A percentile compares a stretch with the other conserved stretches of the same genome.
Evolutionary conservation across 2,888 invertebrate genomes (phyloP).

Genomic region (Enchytraeus crypticus): DNA sequence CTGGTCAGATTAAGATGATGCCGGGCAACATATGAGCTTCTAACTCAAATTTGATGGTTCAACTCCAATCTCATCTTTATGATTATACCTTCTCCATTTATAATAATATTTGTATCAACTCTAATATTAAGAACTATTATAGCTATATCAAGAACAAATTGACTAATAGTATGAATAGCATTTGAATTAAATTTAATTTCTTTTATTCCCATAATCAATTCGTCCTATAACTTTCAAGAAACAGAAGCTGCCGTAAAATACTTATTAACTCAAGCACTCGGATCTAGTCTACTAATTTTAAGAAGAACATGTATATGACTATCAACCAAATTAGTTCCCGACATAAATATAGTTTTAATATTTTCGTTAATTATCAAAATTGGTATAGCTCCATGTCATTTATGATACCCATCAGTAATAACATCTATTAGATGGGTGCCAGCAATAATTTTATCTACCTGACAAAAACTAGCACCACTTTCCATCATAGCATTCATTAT

Average conservation of each 20-base stretch:
- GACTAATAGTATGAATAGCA: constrained; percentile 19
- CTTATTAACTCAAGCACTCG: constrained; percentile 25
- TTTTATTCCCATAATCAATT: constrained; percentile 25
- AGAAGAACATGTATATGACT: constrained; percentile 3
- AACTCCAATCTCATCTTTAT: constrained; percentile 24
- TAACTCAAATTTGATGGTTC: constrained; percentile 27
- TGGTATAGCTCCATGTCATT: constrained; percentile 21
- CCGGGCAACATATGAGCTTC: constrained; percentile 22
- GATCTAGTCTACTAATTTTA: constrained; percentile 18
- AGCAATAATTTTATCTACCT: constrained; percentile 18
- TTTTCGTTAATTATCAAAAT: constrained; percentile 19
- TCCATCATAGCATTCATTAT: constrained; percentile 11
- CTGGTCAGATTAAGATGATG: constrained; percentile 46
- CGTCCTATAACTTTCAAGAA: constrained; percentile 15
- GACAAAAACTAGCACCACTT: constrained; percentile 20
- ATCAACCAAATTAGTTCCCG: not conserved
- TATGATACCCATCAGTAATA: constrained; percentile 27
- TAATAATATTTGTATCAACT: not conserved
- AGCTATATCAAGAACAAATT: constrained; percentile 5
- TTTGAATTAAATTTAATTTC: constrained; percentile 28
- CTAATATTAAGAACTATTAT: constrained; percentile 9
- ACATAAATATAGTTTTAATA: not conserved
- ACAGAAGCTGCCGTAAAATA: constrained; percentile 28
- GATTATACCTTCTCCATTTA: constrained; percentile 9
- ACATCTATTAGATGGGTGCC: constrained; percentile 13